A percentile compares a stretch with the other conserved stretches of the same genome.
Conservation (phyloP, 2,113 vertebrate species). For the Neomonachus schauinslandi region DNA sequence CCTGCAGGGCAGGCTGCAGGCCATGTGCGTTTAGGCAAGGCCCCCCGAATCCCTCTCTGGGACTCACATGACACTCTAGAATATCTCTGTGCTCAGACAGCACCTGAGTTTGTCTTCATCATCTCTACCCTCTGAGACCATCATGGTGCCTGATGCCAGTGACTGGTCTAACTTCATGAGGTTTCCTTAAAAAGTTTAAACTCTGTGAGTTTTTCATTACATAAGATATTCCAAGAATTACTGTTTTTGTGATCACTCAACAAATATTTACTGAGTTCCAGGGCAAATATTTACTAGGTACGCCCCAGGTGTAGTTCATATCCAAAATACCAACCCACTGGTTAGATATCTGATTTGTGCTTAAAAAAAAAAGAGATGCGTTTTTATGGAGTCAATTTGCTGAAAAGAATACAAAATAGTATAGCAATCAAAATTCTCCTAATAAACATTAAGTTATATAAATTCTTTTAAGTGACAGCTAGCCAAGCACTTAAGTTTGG, state of each 20-base stretch:
- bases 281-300: neutral
- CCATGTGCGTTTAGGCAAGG: neutral
- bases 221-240: neutral
- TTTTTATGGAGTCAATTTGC: conserved; percentile 30
- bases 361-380: neutral
- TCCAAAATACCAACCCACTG: neutral
- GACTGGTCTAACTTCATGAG: neutral
- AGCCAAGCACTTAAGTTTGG: conserved; percentile 39
- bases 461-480: conserved; percentile 56
- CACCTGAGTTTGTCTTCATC: neutral
- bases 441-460: conserved; percentile 50
- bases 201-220: neutral
- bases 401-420: conserved; percentile 36
- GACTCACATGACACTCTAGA: neutral
- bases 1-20: neutral
- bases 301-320: conserved; percentile 19
- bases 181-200: neutral
- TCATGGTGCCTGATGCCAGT: neutral
- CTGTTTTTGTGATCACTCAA: conserved; percentile 28
- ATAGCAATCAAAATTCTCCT: conserved; percentile 51
- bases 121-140: neutral
- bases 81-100: neutral
- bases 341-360: conserved; percentile 35
- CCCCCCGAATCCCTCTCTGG: neutral
- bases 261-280: neutral